Evolutionary conservation across 2,888 invertebrate genomes (phyloP).

Genomic region (Lydus trimaculatus): DNA sequence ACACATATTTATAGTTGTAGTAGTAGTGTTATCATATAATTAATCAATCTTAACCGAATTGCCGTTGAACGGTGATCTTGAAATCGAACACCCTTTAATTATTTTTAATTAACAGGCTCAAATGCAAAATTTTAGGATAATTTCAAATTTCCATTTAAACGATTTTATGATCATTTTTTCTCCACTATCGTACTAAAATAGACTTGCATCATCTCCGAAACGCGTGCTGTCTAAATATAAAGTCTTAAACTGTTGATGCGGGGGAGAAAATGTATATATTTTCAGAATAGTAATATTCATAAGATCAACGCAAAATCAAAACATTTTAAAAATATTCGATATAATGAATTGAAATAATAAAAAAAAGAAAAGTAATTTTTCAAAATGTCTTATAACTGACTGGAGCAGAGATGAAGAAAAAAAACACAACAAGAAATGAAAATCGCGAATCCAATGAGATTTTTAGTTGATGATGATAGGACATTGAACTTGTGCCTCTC

Average conservation of each 20-base stretch:
- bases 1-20: constrained; percentile 4
- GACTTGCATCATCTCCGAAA: constrained; percentile 32
- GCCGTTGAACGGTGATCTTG: background rate
- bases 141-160: background rate
- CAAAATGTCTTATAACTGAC: constrained; percentile 7
- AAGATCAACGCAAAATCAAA: background rate
- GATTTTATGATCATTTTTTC: constrained; percentile 8
- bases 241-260: constrained; percentile 28
- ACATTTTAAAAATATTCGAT: background rate
- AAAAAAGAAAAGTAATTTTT: background rate
- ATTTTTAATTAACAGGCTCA: no score
- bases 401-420: no score
- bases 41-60: background rate
- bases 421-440: background rate
- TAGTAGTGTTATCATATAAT: no score
- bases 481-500: constrained; percentile 25
- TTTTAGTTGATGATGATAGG: constrained; percentile 15
- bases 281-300: constrained; percentile 17
- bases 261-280: constrained; percentile 33
- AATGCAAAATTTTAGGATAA: no score
- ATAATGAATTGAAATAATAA: background rate
- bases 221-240: constrained; percentile 41
- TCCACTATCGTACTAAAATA: constrained; percentile 31
- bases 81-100: background rate
- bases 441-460: constrained; percentile 1